These are phyloP conservation scores for Iphiclides podalirius DNA, from an alignment of 2,888 invertebrate genomes.

Conservation along the genomic window DNA sequence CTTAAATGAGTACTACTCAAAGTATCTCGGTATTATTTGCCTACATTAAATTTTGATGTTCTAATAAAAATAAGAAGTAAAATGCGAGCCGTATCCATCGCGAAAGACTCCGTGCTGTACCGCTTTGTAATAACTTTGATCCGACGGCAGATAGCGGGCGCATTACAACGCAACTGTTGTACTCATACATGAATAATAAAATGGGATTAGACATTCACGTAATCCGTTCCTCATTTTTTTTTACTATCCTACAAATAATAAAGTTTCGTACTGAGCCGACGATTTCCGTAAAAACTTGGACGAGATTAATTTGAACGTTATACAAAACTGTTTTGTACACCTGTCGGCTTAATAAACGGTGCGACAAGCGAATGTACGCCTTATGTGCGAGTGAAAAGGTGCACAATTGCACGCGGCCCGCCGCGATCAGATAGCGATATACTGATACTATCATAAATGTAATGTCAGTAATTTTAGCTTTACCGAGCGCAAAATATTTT, in stretches of 20 bases:
- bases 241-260: constrained; percentile 26
- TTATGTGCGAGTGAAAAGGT: neutral
- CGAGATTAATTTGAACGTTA: constrained; percentile 24
- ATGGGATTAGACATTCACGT: constrained; percentile 37
- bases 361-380: constrained; percentile 3
- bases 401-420: neutral
- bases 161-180: constrained; percentile 59
- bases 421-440: constrained; percentile 18
- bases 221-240: constrained; percentile 29
- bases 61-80: too few species aligned
- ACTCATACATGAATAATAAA: constrained; percentile 62
- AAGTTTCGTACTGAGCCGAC: constrained; percentile 21
- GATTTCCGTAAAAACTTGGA: constrained; percentile 23
- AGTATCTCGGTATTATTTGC: too few species aligned
- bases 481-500: constrained; percentile 22
- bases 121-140: constrained; percentile 59
- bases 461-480: constrained; percentile 22
- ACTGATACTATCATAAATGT: constrained; percentile 25
- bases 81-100: constrained; percentile 29
- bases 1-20: too few species aligned
- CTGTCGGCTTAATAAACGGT: constrained; percentile 20
- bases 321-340: constrained; percentile 27
- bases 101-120: constrained; percentile 41
- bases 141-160: constrained; percentile 47
- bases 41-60: too few species aligned